Evolutionary conservation across 2,797 vertebrate species (phyloP), one percentile per base, ranked within the genome.

Genomic region (Steatocranus sp.): DNA sequence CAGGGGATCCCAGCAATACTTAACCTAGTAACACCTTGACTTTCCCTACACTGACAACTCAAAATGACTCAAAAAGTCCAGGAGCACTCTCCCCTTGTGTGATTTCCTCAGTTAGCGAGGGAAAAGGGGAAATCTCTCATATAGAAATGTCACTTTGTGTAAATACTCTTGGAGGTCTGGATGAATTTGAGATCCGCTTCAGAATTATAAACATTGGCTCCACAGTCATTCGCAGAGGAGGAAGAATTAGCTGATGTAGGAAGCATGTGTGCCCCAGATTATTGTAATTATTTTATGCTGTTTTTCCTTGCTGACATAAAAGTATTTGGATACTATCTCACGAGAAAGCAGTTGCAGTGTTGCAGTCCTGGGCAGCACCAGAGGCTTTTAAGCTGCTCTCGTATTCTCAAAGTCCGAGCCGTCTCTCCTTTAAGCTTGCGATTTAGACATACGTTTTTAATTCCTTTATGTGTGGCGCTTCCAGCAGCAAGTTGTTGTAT

Each of bases 261-360:
- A 93, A 93, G 93, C 94, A 95, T 95, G 89, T 95, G 94, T 83
- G 90, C 86, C 84, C 89, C 93, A 94, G 91, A 94, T 95, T 91
- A 94, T 93, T 93, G 89, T 93, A 94, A 95, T 95, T 94, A 94
- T 93, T 94, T 92, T 80, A 92, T 88, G 84, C 88, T 92, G 92
- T 93, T 93, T 94, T 92, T 86, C 86, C 85, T 91, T 80, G 87
- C 93, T 94, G 94, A 94, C 92, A 93, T 86, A 68, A 92, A 94
- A 91, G 89, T 92, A 91, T 93, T 92, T 92, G 92, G 86, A 93
- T 90, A 90, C 91, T 93, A 93, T 95, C 94, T 95, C 91, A 93
- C 87, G 89, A 95, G 90, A 94, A 94, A 89, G 81, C 17, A 66
- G 80, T 87, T 87, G 78, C 83, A 84, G 78, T 79, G 76, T 73